Evolutionary conservation across 2,888 invertebrate genomes (phyloP).

Genomic region (Mystacides longicornis): DNA sequence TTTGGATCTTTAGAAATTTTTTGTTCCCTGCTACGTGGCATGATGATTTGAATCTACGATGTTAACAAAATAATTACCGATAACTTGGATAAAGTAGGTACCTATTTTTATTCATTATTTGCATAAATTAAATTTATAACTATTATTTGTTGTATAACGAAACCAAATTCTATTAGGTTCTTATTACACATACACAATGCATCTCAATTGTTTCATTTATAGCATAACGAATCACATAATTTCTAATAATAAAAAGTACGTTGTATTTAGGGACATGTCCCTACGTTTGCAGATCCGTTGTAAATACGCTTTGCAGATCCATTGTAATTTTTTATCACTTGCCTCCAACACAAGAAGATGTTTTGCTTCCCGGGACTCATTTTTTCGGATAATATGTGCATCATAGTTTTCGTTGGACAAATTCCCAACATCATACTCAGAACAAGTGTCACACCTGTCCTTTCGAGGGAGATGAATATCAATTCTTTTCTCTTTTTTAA

Average conservation of each 20-base stretch:
- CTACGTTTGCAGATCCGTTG: too few species aligned
- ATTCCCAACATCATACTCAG: too few species aligned
- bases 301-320: too few species aligned
- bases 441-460: too few species aligned
- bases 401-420: too few species aligned
- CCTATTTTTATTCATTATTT: neutral
- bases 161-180: too few species aligned
- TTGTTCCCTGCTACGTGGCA: neutral
- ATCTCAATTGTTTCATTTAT: neutral
- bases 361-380: too few species aligned
- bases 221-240: neutral
- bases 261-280: neutral
- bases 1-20: neutral
- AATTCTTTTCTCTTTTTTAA: too few species aligned
- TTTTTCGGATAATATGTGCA: too few species aligned
- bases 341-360: too few species aligned
- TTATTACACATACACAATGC: neutral
- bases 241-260: neutral
- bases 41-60: neutral
- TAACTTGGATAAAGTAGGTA: neutral
- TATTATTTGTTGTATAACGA: neutral
- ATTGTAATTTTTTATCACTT: too few species aligned
- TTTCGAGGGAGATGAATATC: too few species aligned
- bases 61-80: constrained; percentile 1
- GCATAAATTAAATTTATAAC: neutral